Evolutionary conservation across 2,113 vertebrate species (phyloP).

Genomic region (Origma solitaria): DNA sequence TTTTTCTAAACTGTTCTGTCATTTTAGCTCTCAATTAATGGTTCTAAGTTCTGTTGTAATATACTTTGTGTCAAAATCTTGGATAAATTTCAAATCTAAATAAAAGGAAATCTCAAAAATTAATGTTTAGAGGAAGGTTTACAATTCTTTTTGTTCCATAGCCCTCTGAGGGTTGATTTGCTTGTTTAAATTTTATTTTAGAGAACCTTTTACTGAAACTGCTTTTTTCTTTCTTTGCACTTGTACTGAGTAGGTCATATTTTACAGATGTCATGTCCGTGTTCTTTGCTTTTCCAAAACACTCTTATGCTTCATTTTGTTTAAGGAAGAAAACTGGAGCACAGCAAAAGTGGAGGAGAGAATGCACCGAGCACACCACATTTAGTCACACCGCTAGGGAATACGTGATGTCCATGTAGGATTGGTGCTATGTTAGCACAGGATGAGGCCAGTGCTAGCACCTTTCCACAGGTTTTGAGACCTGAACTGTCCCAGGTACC

Average conservation of each 20-base stretch:
- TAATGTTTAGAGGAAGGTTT: background rate
- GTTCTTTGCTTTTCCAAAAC: background rate
- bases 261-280: background rate
- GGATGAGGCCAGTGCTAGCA: background rate
- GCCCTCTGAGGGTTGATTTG: background rate
- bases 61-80: background rate
- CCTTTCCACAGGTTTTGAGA: background rate
- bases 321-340: background rate
- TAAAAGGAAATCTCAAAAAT: background rate
- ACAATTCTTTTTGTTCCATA: background rate
- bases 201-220: background rate
- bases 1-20: background rate
- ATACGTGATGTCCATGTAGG: background rate
- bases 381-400: background rate
- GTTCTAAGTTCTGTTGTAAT: background rate
- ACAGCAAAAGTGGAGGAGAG: background rate
- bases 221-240: background rate
- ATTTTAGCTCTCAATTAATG: background rate
- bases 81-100: background rate
- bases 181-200: background rate
- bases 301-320: background rate
- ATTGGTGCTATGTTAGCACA: background rate
- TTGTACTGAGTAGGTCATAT: background rate
- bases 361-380: accelerated
- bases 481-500: background rate